phyloP scores from a whole-genome alignment of 2,888 invertebrate species.

The Subacronicta megacephala region DNA sequence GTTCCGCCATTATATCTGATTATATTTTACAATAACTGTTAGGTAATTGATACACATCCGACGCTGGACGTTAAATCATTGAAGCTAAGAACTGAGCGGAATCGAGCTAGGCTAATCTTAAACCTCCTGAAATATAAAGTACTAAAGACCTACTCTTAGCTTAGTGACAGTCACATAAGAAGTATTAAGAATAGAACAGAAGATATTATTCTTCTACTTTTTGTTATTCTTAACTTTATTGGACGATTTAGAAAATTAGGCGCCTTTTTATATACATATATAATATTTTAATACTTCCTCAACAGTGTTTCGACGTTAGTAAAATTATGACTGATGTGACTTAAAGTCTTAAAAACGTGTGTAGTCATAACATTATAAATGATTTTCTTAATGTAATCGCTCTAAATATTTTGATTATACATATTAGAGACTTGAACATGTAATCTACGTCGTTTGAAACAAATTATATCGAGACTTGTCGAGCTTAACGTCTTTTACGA shows the following conservation, averaged over 20 bases:
- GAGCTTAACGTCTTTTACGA: slow-evolving; percentile 38
- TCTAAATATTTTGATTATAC: slow-evolving; percentile 50
- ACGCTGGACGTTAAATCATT: slow-evolving; percentile 42
- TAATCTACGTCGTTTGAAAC: slow-evolving; percentile 44
- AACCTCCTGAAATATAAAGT: too few relatives aligned
- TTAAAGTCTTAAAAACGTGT: slow-evolving; percentile 43
- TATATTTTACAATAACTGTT: slow-evolving; percentile 47
- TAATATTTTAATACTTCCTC: slow-evolving; percentile 30
- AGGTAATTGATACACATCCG: slow-evolving; percentile 50
- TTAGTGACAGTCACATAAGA: slow-evolving; percentile 21
- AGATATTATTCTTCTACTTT: slow-evolving; percentile 47
- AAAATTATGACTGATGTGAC: slow-evolving; percentile 52
- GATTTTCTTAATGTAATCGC: slow-evolving; percentile 47
- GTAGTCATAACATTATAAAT: slow-evolving; percentile 49
- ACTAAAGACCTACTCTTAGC: too few relatives aligned
- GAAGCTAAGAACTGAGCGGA: slow-evolving; percentile 34
- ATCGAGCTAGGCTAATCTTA: too few relatives aligned
- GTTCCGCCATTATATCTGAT: slow-evolving; percentile 38
- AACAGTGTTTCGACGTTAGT: slow-evolving; percentile 34
- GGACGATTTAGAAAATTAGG: slow-evolving; percentile 40
- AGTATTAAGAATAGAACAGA: slow-evolving; percentile 50
- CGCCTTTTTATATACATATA: slow-evolving; percentile 25
- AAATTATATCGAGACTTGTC: slow-evolving; percentile 43
- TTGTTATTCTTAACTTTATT: slow-evolving; percentile 37
- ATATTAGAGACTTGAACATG: slow-evolving; percentile 44